phyloP scores from a whole-genome alignment of 2,888 invertebrate genomes.

The Pollenia angustigena region DNA sequence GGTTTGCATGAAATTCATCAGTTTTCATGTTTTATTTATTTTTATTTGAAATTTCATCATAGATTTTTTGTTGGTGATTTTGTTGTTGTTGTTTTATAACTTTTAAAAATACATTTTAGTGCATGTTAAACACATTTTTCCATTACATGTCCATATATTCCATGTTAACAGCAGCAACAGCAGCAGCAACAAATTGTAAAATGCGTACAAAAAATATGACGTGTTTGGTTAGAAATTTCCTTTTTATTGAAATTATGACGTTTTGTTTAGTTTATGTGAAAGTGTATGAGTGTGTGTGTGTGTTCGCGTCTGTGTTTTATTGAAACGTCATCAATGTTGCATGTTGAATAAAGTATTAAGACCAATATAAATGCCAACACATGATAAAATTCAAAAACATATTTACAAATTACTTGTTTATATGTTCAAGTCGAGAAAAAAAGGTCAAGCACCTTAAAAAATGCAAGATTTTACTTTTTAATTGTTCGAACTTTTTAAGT shows the following conservation, averaged over 20 bases:
- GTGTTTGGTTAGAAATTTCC: constrained; percentile 57
- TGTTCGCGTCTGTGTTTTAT: too few relatives aligned
- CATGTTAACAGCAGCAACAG: constrained; percentile 23
- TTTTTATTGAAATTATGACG: constrained; percentile 27
- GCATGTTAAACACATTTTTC: constrained; percentile 52
- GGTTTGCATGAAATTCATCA: constrained; percentile 74
- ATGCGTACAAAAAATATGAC: constrained; percentile 69
- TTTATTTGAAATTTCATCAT: constrained; percentile 55
- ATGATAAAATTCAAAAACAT: constrained; percentile 42
- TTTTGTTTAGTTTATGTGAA: neutral
- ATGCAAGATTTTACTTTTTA: neutral
- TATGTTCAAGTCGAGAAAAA: neutral
- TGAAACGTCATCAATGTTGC: constrained; percentile 73
- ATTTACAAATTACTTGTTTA: constrained; percentile 26
- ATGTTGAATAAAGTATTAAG: constrained; percentile 60
- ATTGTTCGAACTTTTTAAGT: too few relatives aligned
- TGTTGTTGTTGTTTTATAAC: constrained; percentile 25
- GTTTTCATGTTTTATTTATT: constrained; percentile 66
- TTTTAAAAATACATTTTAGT: constrained; percentile 48
- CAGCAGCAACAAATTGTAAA: constrained; percentile 38
- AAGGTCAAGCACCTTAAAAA: constrained; percentile 56
- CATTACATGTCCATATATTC: constrained; percentile 53
- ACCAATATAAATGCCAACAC: constrained; percentile 49
- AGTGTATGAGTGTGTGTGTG: constrained; percentile 16
- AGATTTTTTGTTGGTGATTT: constrained; percentile 46